A percentile compares a stretch with the other conserved stretches of the same genome.
These are phyloP conservation scores for Allacma fusca DNA, from an alignment of 2,888 invertebrate species.

Conservation along the genomic window DNA sequence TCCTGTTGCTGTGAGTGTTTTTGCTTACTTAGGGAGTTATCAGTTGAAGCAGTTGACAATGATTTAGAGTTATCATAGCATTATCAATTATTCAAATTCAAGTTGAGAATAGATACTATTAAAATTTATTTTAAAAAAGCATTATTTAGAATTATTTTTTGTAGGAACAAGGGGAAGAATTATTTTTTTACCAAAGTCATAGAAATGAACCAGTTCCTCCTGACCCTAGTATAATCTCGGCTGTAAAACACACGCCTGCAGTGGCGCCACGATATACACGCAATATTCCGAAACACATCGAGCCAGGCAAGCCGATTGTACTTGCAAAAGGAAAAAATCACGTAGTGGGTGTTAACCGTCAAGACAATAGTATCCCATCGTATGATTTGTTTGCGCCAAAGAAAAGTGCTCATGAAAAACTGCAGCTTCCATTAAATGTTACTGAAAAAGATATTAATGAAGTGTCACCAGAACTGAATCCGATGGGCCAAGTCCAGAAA, in stretches of 20 bases:
- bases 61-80: background rate
- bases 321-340: background rate
- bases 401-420: too few relatives aligned
- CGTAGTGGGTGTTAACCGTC: background rate
- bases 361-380: too few relatives aligned
- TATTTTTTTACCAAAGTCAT: background rate
- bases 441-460: too few relatives aligned
- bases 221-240: background rate
- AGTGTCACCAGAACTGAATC: too few relatives aligned
- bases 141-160: background rate
- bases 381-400: too few relatives aligned
- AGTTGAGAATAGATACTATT: too few relatives aligned
- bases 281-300: background rate
- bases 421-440: too few relatives aligned
- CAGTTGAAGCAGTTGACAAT: background rate
- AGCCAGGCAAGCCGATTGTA: background rate
- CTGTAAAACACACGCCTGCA: background rate
- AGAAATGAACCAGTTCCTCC: slow-evolving; percentile 11
- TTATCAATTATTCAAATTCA: too few relatives aligned
- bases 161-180: slow-evolving; percentile 6
- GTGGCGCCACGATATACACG: background rate
- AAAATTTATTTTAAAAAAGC: too few relatives aligned
- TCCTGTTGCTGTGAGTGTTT: background rate
- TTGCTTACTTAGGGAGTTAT: too few relatives aligned
- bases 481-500: too few relatives aligned